Evolutionary conservation across 2,113 vertebrate species (phyloP), one percentile per base, ranked within the genome.

Genomic region (Bothrops jararaca): DNA sequence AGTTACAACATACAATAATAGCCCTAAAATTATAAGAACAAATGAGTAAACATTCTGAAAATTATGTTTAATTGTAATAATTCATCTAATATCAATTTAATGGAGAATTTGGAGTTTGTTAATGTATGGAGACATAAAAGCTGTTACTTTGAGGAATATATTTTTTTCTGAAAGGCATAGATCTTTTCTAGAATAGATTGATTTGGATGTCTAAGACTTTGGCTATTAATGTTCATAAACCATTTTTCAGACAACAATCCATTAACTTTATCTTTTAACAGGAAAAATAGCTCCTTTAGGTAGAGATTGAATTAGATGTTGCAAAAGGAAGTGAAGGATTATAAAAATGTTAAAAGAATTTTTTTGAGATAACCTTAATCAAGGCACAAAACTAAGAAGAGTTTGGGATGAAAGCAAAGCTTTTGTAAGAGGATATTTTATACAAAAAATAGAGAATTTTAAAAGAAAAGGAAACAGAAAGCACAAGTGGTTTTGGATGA

Each of bases 31-130:
- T 92, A 91, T 0, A 93, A 11, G 50, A 34, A 94, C 88, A 93
- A 95, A 93, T 39, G 53, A 94, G 52, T 56, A 93, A 15, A 95
- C 92, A 24, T 50, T 15, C 86, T 91, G n/a, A 50, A 92, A 91
- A 88, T 23, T 89, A 95, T 90, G 45, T 34, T 95, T 94, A 92
- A n/a, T 12, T 56, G 52, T 53, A 94, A 94, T 94, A 91, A 93
- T 91, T 50, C 56, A 91, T 89, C 58, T 24, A 9, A 45, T 92
- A 54, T 22, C 42, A 58, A 69, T 34, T 34, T 6, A 69, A n/a
- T 34, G 64, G 64, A 34, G 13, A 69, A 69, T n/a, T 34, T 69
- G 12, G 64, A 69, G 26, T 64, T 69, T 64, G 26, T n/a, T n/a
- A 12, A 69, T 5, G 11, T n/a, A n/a, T 69, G 12, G 4, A 34